These are phyloP conservation scores for Peromyscus maniculatus DNA, from an alignment of 2,113 vertebrate species.

Conservation along the genomic window DNA sequence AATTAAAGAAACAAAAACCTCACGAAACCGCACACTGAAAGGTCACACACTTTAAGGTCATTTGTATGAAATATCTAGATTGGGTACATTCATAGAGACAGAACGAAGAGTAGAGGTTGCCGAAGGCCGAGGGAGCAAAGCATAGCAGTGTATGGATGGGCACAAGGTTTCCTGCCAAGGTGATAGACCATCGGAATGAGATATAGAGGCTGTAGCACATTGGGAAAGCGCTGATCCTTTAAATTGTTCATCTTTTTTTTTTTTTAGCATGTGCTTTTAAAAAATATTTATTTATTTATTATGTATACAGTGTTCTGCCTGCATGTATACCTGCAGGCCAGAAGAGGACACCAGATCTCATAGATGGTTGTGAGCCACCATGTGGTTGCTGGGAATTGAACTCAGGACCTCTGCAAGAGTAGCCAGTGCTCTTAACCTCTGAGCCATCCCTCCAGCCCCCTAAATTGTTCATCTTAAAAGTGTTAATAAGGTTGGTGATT, in stretches of 20 bases:
- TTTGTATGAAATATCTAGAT: background rate
- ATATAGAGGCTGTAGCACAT: background rate
- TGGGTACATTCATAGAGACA: background rate
- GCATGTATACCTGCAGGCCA: no score
- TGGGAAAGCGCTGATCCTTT: background rate
- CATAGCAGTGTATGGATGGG: background rate
- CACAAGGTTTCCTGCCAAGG: background rate
- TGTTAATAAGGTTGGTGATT: background rate
- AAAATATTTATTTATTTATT: no score
- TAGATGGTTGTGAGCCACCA: no score
- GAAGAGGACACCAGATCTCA: no score
- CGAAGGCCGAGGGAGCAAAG: background rate
- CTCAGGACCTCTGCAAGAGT: no score
- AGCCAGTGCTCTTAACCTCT: no score
- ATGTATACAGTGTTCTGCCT: no score
- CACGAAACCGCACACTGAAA: background rate
- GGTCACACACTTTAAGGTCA: no score
- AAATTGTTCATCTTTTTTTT: background rate
- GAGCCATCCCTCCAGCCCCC: no score
- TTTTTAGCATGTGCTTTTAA: no score
- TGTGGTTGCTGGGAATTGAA: no score
- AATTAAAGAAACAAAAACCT: background rate
- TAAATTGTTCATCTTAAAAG: background rate
- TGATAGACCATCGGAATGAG: background rate
- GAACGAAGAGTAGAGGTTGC: background rate